A percentile compares a stretch with the other conserved stretches of the same genome.
Conservation (phyloP, 2,888 invertebrate species). For the Disparrhopalites patrizii region DNA sequence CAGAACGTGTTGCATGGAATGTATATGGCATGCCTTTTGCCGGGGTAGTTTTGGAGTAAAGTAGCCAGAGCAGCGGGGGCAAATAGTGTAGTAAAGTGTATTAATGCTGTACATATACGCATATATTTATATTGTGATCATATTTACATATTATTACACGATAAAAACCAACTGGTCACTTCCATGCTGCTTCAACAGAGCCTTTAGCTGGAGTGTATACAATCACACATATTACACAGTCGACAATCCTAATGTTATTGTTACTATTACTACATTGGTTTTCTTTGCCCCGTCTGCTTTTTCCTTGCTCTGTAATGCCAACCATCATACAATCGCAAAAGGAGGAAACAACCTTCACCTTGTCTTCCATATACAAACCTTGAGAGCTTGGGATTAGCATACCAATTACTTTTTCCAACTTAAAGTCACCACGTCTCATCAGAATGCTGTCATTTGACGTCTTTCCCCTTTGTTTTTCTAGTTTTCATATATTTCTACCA, state of each 20-base stretch:
- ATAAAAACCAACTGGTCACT: no score
- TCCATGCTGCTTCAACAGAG: no score
- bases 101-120: no score
- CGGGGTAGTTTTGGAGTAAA: no score
- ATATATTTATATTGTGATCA: no score
- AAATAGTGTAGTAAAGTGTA: no score
- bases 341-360: constrained; percentile 17
- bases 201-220: background rate
- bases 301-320: no score
- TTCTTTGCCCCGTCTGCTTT: no score
- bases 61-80: no score
- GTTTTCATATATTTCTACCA: background rate
- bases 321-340: background rate
- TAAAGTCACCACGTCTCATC: background rate
- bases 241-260: constrained; percentile 4
- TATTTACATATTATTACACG: no score
- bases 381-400: constrained; percentile 23
- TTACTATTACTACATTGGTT: constrained; percentile 8
- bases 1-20: no score
- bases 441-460: background rate
- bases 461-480: background rate
- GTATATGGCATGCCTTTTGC: no score
- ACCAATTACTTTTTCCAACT: constrained; percentile 26
- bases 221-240: background rate
- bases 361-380: constrained; percentile 13